Percentiles rank a stretch among this genome's conserved stretches.
Evolutionary conservation across 2,113 vertebrate species (phyloP).

Genomic region (Mirounga angustirostris): DNA sequence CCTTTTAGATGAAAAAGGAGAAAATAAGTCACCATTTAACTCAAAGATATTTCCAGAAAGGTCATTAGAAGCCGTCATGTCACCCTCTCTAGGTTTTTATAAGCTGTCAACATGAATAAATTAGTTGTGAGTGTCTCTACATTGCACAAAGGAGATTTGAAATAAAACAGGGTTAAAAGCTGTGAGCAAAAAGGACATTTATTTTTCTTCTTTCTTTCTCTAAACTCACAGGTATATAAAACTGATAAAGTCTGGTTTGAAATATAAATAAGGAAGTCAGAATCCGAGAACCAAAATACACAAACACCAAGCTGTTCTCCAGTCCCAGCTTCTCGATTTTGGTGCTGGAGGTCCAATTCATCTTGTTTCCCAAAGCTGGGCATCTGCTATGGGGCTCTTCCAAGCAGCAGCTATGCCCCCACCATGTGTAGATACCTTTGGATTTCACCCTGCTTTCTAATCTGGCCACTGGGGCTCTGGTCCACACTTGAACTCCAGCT

Average conservation of each 20-base stretch:
- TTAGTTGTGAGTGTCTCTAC: not conserved
- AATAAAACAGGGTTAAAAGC: not conserved
- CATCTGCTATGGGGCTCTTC: not conserved
- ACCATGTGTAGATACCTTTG: fast-evolving
- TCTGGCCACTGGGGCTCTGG: not conserved
- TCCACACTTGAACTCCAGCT: not conserved
- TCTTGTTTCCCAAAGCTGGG: not conserved
- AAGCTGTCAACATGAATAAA: not conserved
- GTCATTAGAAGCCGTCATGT: not conserved
- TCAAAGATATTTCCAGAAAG: constrained; percentile 46
- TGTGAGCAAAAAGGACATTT: not conserved
- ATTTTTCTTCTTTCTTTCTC: not conserved
- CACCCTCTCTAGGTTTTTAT: not conserved
- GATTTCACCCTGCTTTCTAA: not conserved
- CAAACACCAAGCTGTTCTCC: not conserved
- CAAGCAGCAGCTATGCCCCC: not conserved
- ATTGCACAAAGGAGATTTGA: not conserved
- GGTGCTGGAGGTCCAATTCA: not conserved
- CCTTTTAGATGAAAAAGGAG: constrained; percentile 20
- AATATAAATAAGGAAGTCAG: constrained; percentile 35
- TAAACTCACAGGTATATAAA: not conserved
- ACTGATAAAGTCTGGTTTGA: not conserved
- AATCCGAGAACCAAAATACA: constrained; percentile 28
- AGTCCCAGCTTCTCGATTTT: not conserved
- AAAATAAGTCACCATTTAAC: constrained; percentile 14